Percentiles rank a stretch among this genome's conserved stretches.
Conservation (phyloP, 2,888 invertebrate genomes). For the Dryobota labecula region DNA sequence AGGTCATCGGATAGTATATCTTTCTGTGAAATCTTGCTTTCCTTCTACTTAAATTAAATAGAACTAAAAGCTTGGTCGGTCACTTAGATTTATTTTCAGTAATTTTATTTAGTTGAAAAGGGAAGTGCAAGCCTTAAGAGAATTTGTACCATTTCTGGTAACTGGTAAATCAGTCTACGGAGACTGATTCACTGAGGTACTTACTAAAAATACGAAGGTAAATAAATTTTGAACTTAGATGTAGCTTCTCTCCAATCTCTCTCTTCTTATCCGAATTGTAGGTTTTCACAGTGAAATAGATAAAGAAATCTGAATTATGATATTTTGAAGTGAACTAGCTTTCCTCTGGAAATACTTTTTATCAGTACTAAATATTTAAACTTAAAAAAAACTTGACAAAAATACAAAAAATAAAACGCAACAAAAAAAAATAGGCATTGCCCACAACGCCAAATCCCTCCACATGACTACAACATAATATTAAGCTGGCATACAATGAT, state of each 20-base stretch:
- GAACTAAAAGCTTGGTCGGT: slow-evolving; percentile 4
- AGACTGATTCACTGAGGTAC: too few relatives aligned
- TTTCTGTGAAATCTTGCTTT: slow-evolving; percentile 26
- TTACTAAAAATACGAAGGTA: not conserved
- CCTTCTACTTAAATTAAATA: slow-evolving; percentile 4
- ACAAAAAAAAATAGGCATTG: slow-evolving; percentile 14
- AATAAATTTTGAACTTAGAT: too few relatives aligned
- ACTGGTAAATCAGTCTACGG: not conserved
- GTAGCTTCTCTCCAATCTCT: not conserved
- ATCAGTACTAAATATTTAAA: too few relatives aligned
- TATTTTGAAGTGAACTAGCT: not conserved
- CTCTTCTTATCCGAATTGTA: not conserved
- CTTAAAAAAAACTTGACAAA: not conserved
- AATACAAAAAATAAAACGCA: not conserved
- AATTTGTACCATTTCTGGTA: not conserved
- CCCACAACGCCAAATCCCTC: not conserved
- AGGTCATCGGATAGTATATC: slow-evolving; percentile 42
- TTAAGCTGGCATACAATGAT: slow-evolving; percentile 82
- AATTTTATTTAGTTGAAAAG: slow-evolving; percentile 5
- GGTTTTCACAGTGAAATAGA: not conserved
- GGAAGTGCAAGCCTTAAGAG: not conserved
- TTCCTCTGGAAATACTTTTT: not conserved
- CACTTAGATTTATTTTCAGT: slow-evolving; percentile 10
- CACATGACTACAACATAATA: slow-evolving; percentile 71
- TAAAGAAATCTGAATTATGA: not conserved